These are phyloP conservation scores for Drosophila meridiana DNA, from an alignment of 2,888 invertebrate genomes.

Conservation along the genomic window DNA sequence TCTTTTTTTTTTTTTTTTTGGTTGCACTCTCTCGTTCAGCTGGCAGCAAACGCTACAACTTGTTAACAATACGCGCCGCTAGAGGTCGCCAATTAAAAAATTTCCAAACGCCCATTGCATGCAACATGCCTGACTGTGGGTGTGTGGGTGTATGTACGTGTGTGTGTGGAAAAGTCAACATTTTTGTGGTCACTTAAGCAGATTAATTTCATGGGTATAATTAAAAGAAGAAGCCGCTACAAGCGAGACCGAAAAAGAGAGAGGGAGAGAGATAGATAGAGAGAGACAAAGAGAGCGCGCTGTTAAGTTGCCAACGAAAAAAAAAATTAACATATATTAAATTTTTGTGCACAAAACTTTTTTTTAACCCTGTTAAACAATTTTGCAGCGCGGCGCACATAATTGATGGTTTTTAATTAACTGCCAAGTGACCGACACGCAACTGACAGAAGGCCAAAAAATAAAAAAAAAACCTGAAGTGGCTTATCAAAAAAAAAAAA, in stretches of 20 bases:
- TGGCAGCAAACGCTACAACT: constrained; percentile 53
- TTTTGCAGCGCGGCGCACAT: constrained; percentile 54
- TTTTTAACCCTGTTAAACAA: constrained; percentile 39
- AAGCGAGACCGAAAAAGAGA: not conserved
- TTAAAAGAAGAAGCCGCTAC: constrained; percentile 72
- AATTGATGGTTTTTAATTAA: constrained; percentile 80
- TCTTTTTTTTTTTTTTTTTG: not conserved
- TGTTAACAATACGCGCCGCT: constrained; percentile 75
- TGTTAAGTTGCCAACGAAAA: constrained; percentile 41
- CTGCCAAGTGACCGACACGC: constrained; percentile 75
- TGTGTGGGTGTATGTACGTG: constrained; percentile 22
- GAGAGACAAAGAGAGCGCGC: not conserved
- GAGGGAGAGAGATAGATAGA: too few species aligned
- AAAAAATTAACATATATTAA: constrained; percentile 77
- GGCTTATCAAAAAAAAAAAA: not conserved
- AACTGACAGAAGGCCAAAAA: constrained; percentile 59
- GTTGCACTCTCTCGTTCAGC: not conserved
- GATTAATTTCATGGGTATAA: constrained; percentile 79
- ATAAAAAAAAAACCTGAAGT: constrained; percentile 6
- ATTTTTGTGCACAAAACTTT: constrained; percentile 51
- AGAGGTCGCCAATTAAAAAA: constrained; percentile 71
- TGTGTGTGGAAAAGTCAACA: constrained; percentile 67
- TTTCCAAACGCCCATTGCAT: not conserved
- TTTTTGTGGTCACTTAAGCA: constrained; percentile 81
- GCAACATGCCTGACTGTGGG: constrained; percentile 11